phyloP scores from a whole-genome alignment of 2,888 invertebrate species.

The Pandemis corylana region DNA sequence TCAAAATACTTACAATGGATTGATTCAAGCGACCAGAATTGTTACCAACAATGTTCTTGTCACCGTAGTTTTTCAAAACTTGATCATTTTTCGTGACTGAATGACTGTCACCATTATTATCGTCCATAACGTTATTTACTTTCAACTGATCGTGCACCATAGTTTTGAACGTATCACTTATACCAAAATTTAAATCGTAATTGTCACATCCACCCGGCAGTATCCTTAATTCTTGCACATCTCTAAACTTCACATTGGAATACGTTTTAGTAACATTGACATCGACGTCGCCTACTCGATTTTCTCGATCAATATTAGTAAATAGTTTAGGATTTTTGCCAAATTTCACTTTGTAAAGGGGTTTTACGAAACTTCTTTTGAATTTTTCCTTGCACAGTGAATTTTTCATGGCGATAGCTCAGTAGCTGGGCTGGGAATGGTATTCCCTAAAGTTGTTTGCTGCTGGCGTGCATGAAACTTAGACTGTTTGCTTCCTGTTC shows the following conservation, averaged over 20 bases:
- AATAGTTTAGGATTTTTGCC: slow-evolving; percentile 54
- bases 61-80: not conserved
- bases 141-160: slow-evolving; percentile 40
- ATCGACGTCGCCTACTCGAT: slow-evolving; percentile 66
- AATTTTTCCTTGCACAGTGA: slow-evolving; percentile 60
- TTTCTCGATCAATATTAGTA: slow-evolving; percentile 56
- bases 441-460: slow-evolving; percentile 50
- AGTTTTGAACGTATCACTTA: slow-evolving; percentile 20
- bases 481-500: slow-evolving; percentile 55
- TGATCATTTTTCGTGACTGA: not conserved
- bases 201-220: slow-evolving; percentile 56
- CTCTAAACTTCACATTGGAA: slow-evolving; percentile 28
- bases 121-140: not conserved
- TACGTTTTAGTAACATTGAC: slow-evolving; percentile 49
- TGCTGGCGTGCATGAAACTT: slow-evolving; percentile 60
- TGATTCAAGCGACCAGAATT: not conserved
- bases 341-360: slow-evolving; percentile 60
- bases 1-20: not conserved
- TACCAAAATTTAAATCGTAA: slow-evolving; percentile 32
- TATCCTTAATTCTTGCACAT: slow-evolving; percentile 46
- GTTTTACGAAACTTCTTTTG: slow-evolving; percentile 67
- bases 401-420: slow-evolving; percentile 53
- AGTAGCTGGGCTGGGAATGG: slow-evolving; percentile 52
- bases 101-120: not conserved
- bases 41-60: not conserved